Percentiles rank a stretch among this genome's conserved stretches.
Evolutionary conservation across 2,888 invertebrate genomes (phyloP).

Genomic region (Idaea biselata): DNA sequence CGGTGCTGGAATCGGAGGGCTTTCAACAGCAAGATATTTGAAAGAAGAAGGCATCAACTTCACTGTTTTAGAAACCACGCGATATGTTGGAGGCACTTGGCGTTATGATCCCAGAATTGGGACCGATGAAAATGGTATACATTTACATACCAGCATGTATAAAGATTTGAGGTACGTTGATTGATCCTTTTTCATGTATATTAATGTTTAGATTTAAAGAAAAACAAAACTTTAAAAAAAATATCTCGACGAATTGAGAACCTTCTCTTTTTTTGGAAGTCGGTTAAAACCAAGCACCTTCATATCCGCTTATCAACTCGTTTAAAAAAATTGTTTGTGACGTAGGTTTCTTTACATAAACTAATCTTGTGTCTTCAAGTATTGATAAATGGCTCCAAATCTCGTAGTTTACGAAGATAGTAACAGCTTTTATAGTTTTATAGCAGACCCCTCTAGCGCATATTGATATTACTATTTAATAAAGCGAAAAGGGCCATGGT

Average conservation of each 20-base stretch:
- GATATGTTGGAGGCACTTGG: slow-evolving; percentile 70
- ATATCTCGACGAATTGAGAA: too few relatives aligned
- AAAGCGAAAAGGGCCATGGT: background rate
- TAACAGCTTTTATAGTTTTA: slow-evolving; percentile 7
- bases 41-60: slow-evolving; percentile 62
- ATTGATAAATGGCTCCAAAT: too few relatives aligned
- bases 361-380: too few relatives aligned
- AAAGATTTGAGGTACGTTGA: slow-evolving; percentile 80
- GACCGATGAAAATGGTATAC: slow-evolving; percentile 77
- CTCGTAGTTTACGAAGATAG: slow-evolving; percentile 24
- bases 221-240: too few relatives aligned
- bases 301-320: too few relatives aligned
- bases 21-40: slow-evolving; percentile 62
- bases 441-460: slow-evolving; percentile 15
- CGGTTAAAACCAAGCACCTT: too few relatives aligned
- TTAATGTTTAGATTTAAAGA: too few relatives aligned
- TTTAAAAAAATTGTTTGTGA: too few relatives aligned
- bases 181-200: too few relatives aligned
- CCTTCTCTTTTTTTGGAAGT: too few relatives aligned
- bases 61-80: slow-evolving; percentile 62
- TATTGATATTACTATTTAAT: slow-evolving; percentile 10
- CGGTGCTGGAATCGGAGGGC: slow-evolving; percentile 67
- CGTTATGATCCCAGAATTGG: slow-evolving; percentile 73
- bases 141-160: slow-evolving; percentile 86
- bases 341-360: too few relatives aligned